Conservation (phyloP, 2,113 vertebrate species). For the Anseranas semipalmata region DNA sequence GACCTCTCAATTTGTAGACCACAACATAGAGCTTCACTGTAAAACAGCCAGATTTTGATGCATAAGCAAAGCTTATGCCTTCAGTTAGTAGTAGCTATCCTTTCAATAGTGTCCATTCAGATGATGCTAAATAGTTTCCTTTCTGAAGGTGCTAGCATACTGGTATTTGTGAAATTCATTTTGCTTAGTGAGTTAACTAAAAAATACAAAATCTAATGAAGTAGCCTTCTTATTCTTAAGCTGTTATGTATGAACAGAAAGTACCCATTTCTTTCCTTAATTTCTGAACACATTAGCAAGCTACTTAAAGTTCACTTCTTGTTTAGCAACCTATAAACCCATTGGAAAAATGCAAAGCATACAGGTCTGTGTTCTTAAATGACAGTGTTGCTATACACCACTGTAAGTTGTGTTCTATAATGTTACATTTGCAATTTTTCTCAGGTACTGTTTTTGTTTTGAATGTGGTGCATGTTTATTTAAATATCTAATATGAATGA, state of each 20-base stretch:
- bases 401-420: background rate
- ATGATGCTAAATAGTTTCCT: background rate
- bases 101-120: background rate
- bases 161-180: background rate
- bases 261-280: background rate
- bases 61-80: background rate
- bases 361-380: background rate
- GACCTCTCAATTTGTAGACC: background rate
- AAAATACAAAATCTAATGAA: background rate
- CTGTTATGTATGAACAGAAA: background rate
- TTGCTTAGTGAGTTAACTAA: background rate
- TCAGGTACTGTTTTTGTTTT: background rate
- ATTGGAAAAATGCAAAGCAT: background rate
- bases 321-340: background rate
- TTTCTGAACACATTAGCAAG: background rate
- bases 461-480: background rate
- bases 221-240: background rate
- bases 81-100: background rate
- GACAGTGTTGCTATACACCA: background rate
- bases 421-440: background rate
- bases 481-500: fast-evolving
- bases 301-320: background rate
- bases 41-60: background rate
- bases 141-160: background rate
- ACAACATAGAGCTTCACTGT: background rate